Conservation (phyloP, 2,113 vertebrate genomes). For the Promerops cafer region DNA sequence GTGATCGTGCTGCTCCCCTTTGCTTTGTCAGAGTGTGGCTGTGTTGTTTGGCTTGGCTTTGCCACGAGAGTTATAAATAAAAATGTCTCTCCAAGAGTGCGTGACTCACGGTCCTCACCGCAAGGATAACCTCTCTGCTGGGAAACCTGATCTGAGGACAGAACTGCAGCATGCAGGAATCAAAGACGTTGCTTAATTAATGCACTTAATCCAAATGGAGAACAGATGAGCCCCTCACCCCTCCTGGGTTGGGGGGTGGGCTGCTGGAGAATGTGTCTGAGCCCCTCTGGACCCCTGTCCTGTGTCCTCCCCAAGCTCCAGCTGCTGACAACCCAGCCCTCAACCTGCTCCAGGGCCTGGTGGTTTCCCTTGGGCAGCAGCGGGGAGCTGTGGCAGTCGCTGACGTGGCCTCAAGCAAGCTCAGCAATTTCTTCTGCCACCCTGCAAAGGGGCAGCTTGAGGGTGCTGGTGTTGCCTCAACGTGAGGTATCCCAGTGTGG, state of each 20-base stretch:
- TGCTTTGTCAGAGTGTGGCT: neutral
- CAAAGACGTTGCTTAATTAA: neutral
- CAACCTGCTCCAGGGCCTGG: neutral
- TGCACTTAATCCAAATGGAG: neutral
- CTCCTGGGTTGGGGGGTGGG: neutral
- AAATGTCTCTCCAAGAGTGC: constrained; percentile 14
- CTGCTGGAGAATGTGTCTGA: neutral
- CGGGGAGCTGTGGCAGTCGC: neutral
- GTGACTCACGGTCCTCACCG: constrained; percentile 37
- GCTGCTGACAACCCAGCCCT: neutral
- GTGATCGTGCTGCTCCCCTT: neutral
- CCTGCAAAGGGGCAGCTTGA: neutral
- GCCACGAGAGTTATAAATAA: constrained; percentile 42
- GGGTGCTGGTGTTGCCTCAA: neutral
- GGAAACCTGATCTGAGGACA: neutral
- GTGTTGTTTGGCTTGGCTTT: constrained; percentile 32
- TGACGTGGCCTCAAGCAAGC: neutral
- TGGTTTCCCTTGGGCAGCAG: constrained; percentile 3
- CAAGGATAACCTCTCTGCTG: constrained; percentile 41
- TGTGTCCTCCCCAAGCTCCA: neutral
- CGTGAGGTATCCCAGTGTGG: rapidly evolving
- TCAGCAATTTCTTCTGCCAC: neutral
- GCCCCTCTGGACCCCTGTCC: neutral
- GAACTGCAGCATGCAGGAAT: neutral
- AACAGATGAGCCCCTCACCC: neutral